Conservation (phyloP, 35 echinoderm and acorn worm genomes). For the Heliocidaris erythrogramma region DNA sequence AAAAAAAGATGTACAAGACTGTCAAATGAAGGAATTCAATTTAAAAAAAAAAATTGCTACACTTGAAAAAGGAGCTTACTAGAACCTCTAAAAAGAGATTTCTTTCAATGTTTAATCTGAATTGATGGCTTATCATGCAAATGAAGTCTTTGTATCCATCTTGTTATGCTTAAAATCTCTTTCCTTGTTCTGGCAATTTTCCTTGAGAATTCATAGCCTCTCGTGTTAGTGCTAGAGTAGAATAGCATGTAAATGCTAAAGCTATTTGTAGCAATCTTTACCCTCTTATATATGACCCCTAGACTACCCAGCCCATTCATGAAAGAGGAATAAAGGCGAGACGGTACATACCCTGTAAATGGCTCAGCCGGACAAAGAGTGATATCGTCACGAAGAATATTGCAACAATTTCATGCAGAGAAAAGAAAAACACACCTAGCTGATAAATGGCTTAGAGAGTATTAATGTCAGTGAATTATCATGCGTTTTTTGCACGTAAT, state of each 20-base stretch:
- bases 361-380: background rate
- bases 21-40: background rate
- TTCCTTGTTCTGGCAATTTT: background rate
- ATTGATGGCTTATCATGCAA: background rate
- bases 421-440: conserved; percentile 2
- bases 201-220: background rate
- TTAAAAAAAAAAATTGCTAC: background rate
- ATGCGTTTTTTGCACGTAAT: conserved; percentile 17
- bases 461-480: conserved; percentile 11
- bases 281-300: background rate
- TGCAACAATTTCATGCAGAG: background rate
- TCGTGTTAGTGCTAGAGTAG: background rate
- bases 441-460: background rate
- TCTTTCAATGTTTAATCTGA: background rate
- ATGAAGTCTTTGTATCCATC: background rate
- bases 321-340: background rate
- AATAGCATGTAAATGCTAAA: background rate
- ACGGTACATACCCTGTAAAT: background rate
- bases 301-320: background rate
- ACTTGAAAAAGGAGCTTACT: background rate
- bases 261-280: background rate
- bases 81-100: background rate
- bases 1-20: background rate
- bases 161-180: background rate
- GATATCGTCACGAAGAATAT: background rate